Base-by-base conservation (phyloP, 2,113 vertebrate genomes). In the Entelurus aequoreus region DNA sequence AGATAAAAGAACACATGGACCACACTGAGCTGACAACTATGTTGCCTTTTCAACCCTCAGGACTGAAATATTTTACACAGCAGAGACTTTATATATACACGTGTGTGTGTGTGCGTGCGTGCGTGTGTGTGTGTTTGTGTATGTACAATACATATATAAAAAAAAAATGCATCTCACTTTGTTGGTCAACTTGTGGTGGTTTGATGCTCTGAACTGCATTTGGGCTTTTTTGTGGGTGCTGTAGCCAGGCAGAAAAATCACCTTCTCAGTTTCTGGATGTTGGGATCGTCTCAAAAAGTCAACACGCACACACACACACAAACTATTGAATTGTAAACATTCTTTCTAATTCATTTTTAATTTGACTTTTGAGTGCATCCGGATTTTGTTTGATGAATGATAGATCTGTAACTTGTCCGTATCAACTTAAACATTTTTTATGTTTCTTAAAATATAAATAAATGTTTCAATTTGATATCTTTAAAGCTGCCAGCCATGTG, bases 31-130 rank as follows among this genome's bases (percentile, higher is more conserved):
- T 82, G 77, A 88, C 80, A 86, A 86, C 79, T 82, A 76, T 76
- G 73, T 84, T 88, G 88, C 86, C 89, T 90, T 88, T 88, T 80
- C 79, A 84, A 86, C 81, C 81, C 88, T 89, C 90, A 90, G 87
- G 88, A 90, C 86, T 81, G 80, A 89, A 88, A 87, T 85, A 85
- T 84, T 88, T 84, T 86, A 81, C 84, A 87, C 84, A 87, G 75
- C 83, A 89, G 84, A 90, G 87, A 91, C 87, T 86, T 83, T 81
- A 83, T 85, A 79, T 62, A 65, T 68, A 44, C 72, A 57, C 61
- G 3, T 62, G 54, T 56, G 48, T 35, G 57, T 42, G 28, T 42
- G 28, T 48, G 19, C 4, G 3, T 28, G 28, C n/a, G 42, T 46
- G 42, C 5, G 5, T 65, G 54, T 60, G 51, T 48, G 48, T 47